phyloP scores from a whole-genome alignment of 92 coral and sea anemone genomes.

The Umimayanthus chanpuru region DNA sequence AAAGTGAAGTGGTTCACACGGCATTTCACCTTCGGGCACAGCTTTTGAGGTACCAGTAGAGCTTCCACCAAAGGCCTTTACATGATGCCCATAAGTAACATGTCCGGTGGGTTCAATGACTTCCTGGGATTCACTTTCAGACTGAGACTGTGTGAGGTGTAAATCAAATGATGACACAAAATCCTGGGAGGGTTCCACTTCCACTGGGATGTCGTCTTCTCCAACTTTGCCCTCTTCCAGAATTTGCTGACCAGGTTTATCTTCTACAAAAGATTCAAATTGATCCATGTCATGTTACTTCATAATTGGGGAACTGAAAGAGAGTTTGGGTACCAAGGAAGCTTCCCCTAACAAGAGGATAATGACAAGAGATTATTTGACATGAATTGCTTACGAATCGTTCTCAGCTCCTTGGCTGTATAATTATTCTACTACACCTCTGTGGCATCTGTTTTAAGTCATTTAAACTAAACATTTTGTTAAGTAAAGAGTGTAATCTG shows the following conservation, averaged over 20 bases:
- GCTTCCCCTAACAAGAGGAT: no score
- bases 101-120: conserved; percentile 12
- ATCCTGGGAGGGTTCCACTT: conserved; percentile 46
- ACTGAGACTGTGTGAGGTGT: conserved; percentile 77
- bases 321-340: no score
- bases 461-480: no score
- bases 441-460: no score
- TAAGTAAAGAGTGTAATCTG: no score
- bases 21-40: conserved; percentile 17
- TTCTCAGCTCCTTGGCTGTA: no score
- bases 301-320: not conserved
- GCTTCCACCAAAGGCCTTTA: not conserved
- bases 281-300: not conserved
- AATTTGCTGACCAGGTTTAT: conserved; percentile 17
- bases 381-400: no score
- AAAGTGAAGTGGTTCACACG: conserved; percentile 32
- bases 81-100: not conserved
- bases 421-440: no score
- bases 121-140: conserved; percentile 56
- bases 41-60: not conserved
- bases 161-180: conserved; percentile 58
- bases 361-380: no score
- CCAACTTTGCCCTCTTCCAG: conserved; percentile 25
- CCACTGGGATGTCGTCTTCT: conserved; percentile 40
- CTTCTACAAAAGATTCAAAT: not conserved